A percentile compares a stretch with the other conserved stretches of the same genome.
Evolutionary conservation across 2,113 vertebrate species (phyloP).

Genomic region (Rallus limicola): DNA sequence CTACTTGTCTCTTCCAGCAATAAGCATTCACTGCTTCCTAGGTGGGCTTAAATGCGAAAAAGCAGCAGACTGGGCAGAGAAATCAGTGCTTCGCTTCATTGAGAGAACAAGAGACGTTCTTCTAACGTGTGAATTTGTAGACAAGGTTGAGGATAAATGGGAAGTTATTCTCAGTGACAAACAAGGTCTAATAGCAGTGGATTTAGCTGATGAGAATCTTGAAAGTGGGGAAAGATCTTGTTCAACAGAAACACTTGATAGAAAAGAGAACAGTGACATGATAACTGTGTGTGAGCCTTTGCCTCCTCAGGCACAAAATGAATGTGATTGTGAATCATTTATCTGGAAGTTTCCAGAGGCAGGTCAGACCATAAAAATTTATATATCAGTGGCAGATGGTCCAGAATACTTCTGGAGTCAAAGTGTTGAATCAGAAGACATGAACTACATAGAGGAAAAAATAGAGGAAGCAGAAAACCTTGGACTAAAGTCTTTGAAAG

Average conservation of each 20-base stretch:
- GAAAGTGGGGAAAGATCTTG: not conserved
- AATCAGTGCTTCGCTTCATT: constrained; percentile 72
- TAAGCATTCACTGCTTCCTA: constrained; percentile 85
- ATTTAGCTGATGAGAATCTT: constrained; percentile 38
- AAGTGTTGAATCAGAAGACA: constrained; percentile 65
- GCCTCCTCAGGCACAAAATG: not conserved
- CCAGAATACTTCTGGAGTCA: constrained; percentile 90
- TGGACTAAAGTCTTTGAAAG: not conserved
- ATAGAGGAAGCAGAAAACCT: constrained; percentile 71
- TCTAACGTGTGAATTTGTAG: constrained; percentile 83
- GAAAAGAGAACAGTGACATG: not conserved
- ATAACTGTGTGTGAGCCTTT: not conserved
- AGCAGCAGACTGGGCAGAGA: constrained; percentile 23
- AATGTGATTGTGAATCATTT: constrained; percentile 31
- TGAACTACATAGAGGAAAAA: constrained; percentile 74
- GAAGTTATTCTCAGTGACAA: constrained; percentile 82
- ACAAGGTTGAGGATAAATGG: constrained; percentile 80
- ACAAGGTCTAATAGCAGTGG: constrained; percentile 69
- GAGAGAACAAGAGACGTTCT: constrained; percentile 69
- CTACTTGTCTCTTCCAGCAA: constrained; percentile 68
- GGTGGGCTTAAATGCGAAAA: constrained; percentile 33
- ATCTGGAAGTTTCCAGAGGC: constrained; percentile 70
- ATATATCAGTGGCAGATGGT: constrained; percentile 72
- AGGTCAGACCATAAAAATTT: constrained; percentile 77
- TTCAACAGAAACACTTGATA: not conserved